These are phyloP conservation scores for Myotis findleyi DNA, from an alignment of 2,797 vertebrate species.

Conservation along the genomic window DNA sequence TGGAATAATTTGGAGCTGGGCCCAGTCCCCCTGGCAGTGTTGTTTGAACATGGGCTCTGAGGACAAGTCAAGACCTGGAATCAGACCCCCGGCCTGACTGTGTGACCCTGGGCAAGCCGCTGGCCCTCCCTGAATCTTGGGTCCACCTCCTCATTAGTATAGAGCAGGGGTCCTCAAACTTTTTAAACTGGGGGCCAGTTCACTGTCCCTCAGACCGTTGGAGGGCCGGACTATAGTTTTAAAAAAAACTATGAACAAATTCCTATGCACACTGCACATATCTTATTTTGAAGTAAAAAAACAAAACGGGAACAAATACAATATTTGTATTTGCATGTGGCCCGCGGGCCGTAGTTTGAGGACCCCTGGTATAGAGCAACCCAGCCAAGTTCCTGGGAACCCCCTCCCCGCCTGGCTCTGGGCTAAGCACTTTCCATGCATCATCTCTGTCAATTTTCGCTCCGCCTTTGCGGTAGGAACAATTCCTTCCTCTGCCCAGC, in stretches of 20 bases:
- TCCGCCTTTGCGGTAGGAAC: background rate
- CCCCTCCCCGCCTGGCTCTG: background rate
- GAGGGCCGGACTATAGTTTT: too few relatives aligned
- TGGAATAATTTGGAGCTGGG: background rate
- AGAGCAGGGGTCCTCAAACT: background rate
- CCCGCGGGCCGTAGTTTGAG: too few relatives aligned
- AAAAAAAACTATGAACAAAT: too few relatives aligned
- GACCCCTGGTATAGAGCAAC: background rate
- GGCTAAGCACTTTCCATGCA: background rate
- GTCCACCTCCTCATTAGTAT: background rate
- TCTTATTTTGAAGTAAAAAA: too few relatives aligned
- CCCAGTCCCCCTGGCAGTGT: background rate
- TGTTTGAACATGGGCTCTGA: background rate
- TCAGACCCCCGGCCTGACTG: background rate
- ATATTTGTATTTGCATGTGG: too few relatives aligned
- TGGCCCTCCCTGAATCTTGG: background rate
- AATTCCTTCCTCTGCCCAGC: background rate
- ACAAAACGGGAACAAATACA: too few relatives aligned
- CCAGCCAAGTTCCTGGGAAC: background rate
- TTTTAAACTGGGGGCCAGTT: too few relatives aligned
- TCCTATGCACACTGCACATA: too few relatives aligned
- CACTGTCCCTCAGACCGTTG: too few relatives aligned
- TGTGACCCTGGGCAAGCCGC: background rate
- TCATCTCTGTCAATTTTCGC: accelerated
- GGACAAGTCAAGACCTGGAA: background rate